Conservation (phyloP, 2,888 invertebrate species). For the Myopa testacea region DNA sequence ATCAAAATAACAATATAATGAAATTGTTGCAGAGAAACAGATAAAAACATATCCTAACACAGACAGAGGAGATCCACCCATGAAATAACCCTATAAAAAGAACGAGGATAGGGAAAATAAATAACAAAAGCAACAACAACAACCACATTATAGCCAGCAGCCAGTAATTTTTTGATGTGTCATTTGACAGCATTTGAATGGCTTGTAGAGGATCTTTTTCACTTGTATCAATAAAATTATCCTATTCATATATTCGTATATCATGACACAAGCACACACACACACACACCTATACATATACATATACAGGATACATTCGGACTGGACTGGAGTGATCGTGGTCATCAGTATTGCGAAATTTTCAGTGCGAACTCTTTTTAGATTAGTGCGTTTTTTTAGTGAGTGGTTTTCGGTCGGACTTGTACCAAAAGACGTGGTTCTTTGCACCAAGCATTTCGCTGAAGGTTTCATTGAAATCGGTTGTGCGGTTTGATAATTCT, state of each 20-base stretch:
- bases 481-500: too few relatives aligned
- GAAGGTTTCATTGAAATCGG: too few relatives aligned
- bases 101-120: background rate
- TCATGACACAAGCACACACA: background rate
- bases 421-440: too few relatives aligned
- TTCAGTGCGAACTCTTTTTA: too few relatives aligned
- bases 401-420: too few relatives aligned
- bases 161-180: constrained; percentile 27
- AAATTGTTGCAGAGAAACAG: constrained; percentile 40
- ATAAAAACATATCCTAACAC: constrained; percentile 13
- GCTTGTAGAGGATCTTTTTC: constrained; percentile 17
- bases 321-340: too few relatives aligned
- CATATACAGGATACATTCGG: too few relatives aligned
- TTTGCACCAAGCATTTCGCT: too few relatives aligned
- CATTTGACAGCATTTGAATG: constrained; percentile 33
- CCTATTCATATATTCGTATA: background rate
- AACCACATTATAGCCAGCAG: background rate
- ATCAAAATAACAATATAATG: constrained; percentile 40
- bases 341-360: too few relatives aligned
- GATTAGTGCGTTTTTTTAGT: too few relatives aligned
- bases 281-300: too few relatives aligned
- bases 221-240: constrained; percentile 41
- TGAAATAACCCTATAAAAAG: background rate
- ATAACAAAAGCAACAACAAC: constrained; percentile 18
- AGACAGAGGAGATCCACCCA: background rate